Percentiles rank a stretch among this genome's conserved stretches.
phyloP scores from a whole-genome alignment of 1,140 invertebrate genomes.

The Drosophila ambigua region DNA sequence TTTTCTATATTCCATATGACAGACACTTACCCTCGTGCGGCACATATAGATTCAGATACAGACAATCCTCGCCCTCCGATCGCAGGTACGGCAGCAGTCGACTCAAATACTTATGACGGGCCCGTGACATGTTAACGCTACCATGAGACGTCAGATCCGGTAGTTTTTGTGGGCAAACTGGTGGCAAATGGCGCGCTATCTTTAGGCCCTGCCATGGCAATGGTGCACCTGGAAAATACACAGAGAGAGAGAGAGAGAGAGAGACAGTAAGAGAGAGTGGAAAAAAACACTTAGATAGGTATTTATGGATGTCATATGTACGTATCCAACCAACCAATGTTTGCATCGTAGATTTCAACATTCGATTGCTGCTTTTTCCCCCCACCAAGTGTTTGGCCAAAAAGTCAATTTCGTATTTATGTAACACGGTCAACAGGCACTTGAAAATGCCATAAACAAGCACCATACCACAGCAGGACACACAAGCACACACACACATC shows the following conservation, averaged over 20 bases:
- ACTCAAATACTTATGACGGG: constrained; percentile 88
- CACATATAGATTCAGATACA: constrained; percentile 97
- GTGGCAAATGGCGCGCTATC: constrained; percentile 89
- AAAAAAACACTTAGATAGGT: no score
- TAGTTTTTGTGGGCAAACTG: constrained; percentile 93
- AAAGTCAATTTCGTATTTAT: constrained; percentile 80
- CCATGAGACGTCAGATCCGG: constrained; percentile 85
- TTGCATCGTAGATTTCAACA: constrained; percentile 26
- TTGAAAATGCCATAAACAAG: constrained; percentile 74
- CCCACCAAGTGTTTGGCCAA: constrained; percentile 41
- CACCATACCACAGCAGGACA: constrained; percentile 16
- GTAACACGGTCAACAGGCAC: constrained; percentile 72
- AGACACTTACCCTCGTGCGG: constrained; percentile 88
- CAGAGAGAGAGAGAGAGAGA: background rate
- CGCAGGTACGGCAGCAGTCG: constrained; percentile 89
- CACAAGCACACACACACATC: background rate
- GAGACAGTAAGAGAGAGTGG: background rate
- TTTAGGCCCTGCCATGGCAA: constrained; percentile 89
- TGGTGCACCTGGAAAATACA: constrained; percentile 85
- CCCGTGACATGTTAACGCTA: constrained; percentile 84
- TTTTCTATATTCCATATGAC: no score
- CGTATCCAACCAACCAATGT: background rate
- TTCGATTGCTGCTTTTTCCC: constrained; percentile 59
- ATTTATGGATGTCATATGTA: background rate
- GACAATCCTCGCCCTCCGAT: constrained; percentile 95